A percentile compares a stretch with the other conserved stretches of the same genome.
These are phyloP conservation scores for Pachycephala philippinensis DNA, from an alignment of 2,113 vertebrate genomes.

Conservation along the genomic window DNA sequence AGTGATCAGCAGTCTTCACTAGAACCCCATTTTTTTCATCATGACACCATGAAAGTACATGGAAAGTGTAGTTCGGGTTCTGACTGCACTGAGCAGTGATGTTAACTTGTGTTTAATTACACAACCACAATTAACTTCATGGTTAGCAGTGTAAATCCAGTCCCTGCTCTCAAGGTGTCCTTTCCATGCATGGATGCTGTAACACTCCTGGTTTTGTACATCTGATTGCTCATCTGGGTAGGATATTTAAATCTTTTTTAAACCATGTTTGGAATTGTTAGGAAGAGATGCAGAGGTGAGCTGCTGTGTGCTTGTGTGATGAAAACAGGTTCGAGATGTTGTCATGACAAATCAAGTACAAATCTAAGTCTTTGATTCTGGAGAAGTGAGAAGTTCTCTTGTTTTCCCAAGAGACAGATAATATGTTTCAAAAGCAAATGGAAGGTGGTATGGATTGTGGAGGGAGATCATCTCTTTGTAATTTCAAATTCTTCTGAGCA, in stretches of 20 bases:
- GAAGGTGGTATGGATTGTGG: neutral
- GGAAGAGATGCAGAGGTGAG: neutral
- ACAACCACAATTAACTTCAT: neutral
- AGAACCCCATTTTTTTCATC: neutral
- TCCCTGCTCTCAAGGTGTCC: neutral
- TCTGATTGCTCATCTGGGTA: neutral
- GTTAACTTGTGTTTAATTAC: neutral
- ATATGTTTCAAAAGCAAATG: neutral
- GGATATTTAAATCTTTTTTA: neutral
- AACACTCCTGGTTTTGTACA: neutral
- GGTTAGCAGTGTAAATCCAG: neutral
- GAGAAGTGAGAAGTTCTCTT: neutral
- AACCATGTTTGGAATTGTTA: neutral
- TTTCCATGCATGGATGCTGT: neutral
- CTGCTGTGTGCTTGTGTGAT: neutral
- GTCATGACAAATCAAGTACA: neutral
- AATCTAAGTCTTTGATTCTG: neutral
- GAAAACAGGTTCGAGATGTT: neutral
- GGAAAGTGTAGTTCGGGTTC: neutral
- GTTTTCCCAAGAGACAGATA: neutral
- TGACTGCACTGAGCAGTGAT: neutral
- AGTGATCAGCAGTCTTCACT: neutral
- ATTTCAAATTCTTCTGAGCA: neutral
- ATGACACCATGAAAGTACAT: neutral
- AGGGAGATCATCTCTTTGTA: neutral